Evolutionary conservation across 2,888 invertebrate species (phyloP).

Genomic region (Aspidapion aeneum): DNA sequence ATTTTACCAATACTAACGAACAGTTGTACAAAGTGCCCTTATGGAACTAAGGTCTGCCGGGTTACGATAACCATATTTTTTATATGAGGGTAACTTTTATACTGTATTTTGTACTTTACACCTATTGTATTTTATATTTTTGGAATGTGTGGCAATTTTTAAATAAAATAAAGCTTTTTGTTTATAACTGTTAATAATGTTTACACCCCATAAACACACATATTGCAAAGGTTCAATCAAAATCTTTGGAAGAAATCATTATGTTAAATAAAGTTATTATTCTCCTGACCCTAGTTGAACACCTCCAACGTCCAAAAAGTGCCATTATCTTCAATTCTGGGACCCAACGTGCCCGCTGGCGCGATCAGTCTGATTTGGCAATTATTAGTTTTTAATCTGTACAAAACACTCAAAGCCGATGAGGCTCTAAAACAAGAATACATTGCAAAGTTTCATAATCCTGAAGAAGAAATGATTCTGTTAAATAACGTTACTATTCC

Average conservation of each 20-base stretch:
- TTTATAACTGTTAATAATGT: no score
- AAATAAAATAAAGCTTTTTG: no score
- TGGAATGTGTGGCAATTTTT: no score
- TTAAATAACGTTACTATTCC: constrained; percentile 77
- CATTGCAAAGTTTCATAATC: constrained; percentile 77
- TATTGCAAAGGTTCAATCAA: constrained; percentile 79
- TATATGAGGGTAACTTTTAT: constrained; percentile 8
- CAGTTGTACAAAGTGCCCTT: constrained; percentile 70
- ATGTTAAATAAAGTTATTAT: constrained; percentile 75
- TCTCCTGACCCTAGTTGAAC: no score
- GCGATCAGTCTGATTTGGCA: constrained; percentile 78
- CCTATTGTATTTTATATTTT: constrained; percentile 17
- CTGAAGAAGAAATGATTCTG: constrained; percentile 70
- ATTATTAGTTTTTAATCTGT: constrained; percentile 86
- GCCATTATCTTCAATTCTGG: constrained; percentile 53
- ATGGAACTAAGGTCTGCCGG: constrained; percentile 60
- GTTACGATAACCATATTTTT: constrained; percentile 36
- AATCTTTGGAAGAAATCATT: constrained; percentile 70
- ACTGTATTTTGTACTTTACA: constrained; percentile 17
- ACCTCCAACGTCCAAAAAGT: constrained; percentile 53
- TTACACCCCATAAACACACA: constrained; percentile 85
- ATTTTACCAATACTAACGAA: constrained; percentile 54
- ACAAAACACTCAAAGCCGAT: constrained; percentile 80
- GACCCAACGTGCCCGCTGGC: constrained; percentile 69
- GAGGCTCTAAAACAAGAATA: constrained; percentile 84